Evolutionary conservation across 2,888 invertebrate genomes (phyloP).

Genomic region (Dermolepida albohirtum): DNA sequence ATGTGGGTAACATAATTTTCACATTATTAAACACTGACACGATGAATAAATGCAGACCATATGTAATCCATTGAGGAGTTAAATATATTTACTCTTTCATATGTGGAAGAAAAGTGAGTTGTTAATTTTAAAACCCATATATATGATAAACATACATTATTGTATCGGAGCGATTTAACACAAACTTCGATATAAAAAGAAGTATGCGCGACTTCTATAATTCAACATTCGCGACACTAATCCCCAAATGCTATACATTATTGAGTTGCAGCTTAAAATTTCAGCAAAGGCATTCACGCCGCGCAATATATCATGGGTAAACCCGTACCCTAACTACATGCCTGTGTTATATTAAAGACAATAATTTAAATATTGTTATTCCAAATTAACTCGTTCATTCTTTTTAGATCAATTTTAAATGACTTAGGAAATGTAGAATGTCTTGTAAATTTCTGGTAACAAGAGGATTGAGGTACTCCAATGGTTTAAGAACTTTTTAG

Average conservation of each 20-base stretch:
- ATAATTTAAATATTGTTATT: constrained; percentile 39
- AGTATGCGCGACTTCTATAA: constrained; percentile 56
- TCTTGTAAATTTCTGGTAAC: neutral
- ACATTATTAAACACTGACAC: constrained; percentile 33
- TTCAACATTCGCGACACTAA: constrained; percentile 57
- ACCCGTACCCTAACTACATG: constrained; percentile 56
- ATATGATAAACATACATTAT: constrained; percentile 57
- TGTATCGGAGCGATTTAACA: constrained; percentile 59
- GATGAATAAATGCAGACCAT: constrained; percentile 40
- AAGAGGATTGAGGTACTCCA: constrained; percentile 5
- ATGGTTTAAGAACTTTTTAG: constrained; percentile 11
- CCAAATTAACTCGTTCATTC: constrained; percentile 25
- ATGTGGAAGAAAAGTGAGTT: constrained; percentile 42
- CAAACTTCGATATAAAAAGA: constrained; percentile 58
- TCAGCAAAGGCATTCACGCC: constrained; percentile 56
- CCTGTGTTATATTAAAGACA: constrained; percentile 53
- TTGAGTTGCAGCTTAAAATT: constrained; percentile 58
- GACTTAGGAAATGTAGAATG: constrained; percentile 13
- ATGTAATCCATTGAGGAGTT: constrained; percentile 43
- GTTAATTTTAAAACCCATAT: constrained; percentile 46
- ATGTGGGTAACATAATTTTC: constrained; percentile 11
- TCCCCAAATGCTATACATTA: constrained; percentile 58
- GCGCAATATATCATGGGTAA: constrained; percentile 56
- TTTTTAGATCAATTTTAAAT: constrained; percentile 25
- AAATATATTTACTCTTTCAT: constrained; percentile 44